Conservation (phyloP, 2,888 invertebrate genomes). For the Phaedon cochleariae region DNA sequence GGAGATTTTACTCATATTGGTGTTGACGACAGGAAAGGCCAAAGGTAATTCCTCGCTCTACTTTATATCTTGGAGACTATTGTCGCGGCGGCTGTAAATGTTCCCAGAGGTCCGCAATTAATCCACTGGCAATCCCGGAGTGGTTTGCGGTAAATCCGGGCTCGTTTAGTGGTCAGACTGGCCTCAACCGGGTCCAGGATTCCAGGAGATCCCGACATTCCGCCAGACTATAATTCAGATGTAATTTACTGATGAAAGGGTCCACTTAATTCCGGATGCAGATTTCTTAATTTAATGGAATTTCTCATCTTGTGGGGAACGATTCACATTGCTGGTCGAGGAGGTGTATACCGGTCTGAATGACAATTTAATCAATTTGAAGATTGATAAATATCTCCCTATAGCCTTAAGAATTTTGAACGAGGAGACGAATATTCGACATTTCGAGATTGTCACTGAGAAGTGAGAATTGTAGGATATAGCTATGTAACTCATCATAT, state of each 20-base stretch:
- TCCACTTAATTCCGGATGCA: conserved; percentile 40
- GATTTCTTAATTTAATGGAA: conserved; percentile 34
- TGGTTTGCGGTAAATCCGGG: conserved; percentile 54
- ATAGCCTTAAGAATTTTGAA: no score
- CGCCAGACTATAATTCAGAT: conserved; percentile 41
- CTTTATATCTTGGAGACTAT: conserved; percentile 57
- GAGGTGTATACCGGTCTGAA: no score
- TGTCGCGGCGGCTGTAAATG: conserved; percentile 57
- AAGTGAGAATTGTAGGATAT: no score
- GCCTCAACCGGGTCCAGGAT: conserved; percentile 46
- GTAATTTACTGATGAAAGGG: conserved; percentile 40
- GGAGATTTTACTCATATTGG: conserved; percentile 54
- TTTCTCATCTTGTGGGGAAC: conserved; percentile 21
- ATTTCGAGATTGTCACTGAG: no score
- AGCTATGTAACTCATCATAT: no score
- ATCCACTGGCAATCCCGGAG: conserved; percentile 57
- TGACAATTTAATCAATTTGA: no score
- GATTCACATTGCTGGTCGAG: no score
- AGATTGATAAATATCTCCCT: no score
- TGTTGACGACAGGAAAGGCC: conserved; percentile 54
- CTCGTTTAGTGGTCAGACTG: conserved; percentile 55
- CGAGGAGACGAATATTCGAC: no score
- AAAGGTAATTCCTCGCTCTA: conserved; percentile 55
- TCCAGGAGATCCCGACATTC: conserved; percentile 50
- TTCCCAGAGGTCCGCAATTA: conserved; percentile 59